These are phyloP conservation scores for Drosophila barbarae DNA, from an alignment of 2,888 invertebrate genomes.

Conservation along the genomic window DNA sequence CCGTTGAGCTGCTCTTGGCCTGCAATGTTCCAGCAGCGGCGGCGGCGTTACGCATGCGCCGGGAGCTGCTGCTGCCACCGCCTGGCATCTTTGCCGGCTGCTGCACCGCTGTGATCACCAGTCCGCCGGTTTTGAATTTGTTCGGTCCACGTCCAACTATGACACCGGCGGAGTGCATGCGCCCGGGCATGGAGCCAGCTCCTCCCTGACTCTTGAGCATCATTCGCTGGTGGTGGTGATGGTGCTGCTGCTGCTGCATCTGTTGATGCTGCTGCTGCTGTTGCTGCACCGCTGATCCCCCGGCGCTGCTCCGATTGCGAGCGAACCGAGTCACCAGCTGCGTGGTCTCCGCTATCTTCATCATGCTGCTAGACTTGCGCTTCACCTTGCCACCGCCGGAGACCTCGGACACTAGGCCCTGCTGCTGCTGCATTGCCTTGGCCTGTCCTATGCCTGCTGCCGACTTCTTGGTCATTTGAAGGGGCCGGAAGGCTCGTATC, in stretches of 20 bases:
- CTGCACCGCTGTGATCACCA: conserved; percentile 82
- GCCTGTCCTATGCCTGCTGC: conserved; percentile 1
- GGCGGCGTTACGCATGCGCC: conserved; percentile 46
- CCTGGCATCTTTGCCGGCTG: conserved; percentile 38
- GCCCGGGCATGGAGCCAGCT: conserved; percentile 10
- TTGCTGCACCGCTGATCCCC: conserved; percentile 19
- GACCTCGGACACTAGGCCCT: conserved; percentile 7
- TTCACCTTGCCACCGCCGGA: conserved; percentile 44
- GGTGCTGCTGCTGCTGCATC: conserved; percentile 31
- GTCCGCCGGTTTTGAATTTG: conserved; percentile 83
- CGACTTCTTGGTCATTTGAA: conserved; percentile 23
- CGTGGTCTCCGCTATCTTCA: conserved; percentile 73
- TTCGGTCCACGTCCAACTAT: conserved; percentile 24
- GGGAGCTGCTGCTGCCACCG: conserved; percentile 26
- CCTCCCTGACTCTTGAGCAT: conserved; percentile 35
- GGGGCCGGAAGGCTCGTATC: conserved; percentile 37
- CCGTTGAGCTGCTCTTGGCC: conserved; percentile 27
- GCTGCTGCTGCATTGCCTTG: conserved; percentile 11
- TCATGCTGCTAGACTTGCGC: conserved; percentile 63
- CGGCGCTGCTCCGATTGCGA: conserved; percentile 52
- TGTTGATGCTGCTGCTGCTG: conserved; percentile 6
- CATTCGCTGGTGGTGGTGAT: conserved; percentile 30
- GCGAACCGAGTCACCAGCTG: conserved; percentile 67
- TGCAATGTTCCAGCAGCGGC: conserved; percentile 25
- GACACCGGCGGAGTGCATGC: conserved; percentile 52